A percentile compares a stretch with the other conserved stretches of the same genome.
These are phyloP conservation scores for Plumapathes pennacea DNA, from an alignment of 92 coral and sea anemone species.

Conservation along the genomic window DNA sequence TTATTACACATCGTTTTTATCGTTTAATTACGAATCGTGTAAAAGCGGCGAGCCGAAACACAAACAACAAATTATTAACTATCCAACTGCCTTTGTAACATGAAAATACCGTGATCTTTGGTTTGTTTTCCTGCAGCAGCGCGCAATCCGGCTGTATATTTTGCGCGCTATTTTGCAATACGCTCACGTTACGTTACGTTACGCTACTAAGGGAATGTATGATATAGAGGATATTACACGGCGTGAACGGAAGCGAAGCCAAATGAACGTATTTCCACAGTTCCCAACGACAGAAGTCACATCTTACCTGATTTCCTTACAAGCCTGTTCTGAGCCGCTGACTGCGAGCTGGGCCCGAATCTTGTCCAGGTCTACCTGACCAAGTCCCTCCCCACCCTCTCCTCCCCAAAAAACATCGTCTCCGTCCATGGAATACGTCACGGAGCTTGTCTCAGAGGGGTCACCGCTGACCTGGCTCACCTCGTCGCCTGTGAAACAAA, in stretches of 20 bases:
- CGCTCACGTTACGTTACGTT: neutral
- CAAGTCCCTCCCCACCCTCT: slow-evolving; percentile 79
- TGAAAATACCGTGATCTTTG: no score
- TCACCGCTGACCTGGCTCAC: slow-evolving; percentile 76
- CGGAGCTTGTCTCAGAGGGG: slow-evolving; percentile 92
- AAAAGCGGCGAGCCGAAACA: no score
- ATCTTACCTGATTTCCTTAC: slow-evolving; percentile 75
- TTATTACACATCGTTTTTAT: no score
- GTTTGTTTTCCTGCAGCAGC: no score
- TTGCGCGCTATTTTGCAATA: neutral
- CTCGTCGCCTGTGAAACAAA: slow-evolving; percentile 52
- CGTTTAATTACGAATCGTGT: no score
- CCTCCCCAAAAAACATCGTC: slow-evolving; percentile 93
- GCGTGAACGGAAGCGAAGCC: neutral
- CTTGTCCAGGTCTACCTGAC: slow-evolving; percentile 73
- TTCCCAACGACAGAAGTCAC: neutral
- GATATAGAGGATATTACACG: neutral
- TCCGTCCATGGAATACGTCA: slow-evolving; percentile 88
- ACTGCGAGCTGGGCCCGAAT: slow-evolving; percentile 80
- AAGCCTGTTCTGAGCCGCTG: slow-evolving; percentile 79
- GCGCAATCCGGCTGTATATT: neutral
- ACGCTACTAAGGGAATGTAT: neutral
- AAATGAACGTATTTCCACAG: neutral
- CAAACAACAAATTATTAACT: no score
- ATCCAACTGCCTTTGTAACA: no score